Percentiles rank a stretch among this genome's conserved stretches.
These are phyloP conservation scores for Orthosia incerta DNA, from an alignment of 2,888 invertebrate species.

Conservation along the genomic window DNA sequence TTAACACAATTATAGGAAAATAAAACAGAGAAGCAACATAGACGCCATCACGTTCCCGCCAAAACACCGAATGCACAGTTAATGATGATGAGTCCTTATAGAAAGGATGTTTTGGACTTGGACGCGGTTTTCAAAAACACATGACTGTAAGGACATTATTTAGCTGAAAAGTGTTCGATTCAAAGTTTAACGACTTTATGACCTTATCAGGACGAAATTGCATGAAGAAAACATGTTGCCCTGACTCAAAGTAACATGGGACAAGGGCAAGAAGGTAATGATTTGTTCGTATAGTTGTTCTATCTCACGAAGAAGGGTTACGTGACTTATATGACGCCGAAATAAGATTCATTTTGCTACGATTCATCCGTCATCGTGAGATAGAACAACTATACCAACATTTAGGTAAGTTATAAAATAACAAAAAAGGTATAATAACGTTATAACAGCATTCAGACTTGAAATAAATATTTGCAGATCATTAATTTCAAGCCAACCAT, in stretches of 20 bases:
- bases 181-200: neutral
- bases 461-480: constrained; percentile 27
- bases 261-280: neutral
- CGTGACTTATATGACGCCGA: no score
- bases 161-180: neutral
- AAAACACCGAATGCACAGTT: constrained; percentile 41
- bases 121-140: neutral
- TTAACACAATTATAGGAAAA: no score
- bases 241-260: neutral
- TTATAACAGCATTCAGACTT: neutral
- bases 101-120: neutral
- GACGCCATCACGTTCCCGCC: no score
- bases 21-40: no score
- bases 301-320: no score
- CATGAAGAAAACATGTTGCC: neutral
- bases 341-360: no score
- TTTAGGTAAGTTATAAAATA: neutral
- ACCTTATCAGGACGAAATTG: no score
- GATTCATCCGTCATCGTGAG: no score
- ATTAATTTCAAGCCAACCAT: constrained; percentile 16
- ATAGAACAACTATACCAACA: no score
- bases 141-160: neutral
- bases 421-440: neutral
- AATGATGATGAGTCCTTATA: constrained; percentile 27
- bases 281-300: neutral